Evolutionary conservation across 2,888 invertebrate species (phyloP).

Genomic region (Melinaea marsaeus): DNA sequence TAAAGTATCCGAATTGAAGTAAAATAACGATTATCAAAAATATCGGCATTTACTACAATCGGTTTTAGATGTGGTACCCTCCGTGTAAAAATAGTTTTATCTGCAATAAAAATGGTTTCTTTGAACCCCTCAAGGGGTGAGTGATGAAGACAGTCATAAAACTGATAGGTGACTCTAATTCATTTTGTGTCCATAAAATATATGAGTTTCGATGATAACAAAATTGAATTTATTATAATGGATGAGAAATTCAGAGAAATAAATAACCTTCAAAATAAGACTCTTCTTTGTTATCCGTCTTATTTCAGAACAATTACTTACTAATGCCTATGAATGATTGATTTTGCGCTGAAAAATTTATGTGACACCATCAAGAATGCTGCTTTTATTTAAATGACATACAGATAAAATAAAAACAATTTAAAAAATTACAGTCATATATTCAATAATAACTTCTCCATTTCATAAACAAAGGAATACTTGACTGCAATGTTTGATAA

Average conservation of each 20-base stretch:
- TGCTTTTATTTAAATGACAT: background rate
- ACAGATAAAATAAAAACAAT: background rate
- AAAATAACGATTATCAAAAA: background rate
- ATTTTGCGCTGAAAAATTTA: too few species aligned
- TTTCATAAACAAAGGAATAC: conserved; percentile 1
- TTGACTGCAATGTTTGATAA: conserved; percentile 4
- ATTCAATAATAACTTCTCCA: background rate
- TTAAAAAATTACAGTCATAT: background rate
- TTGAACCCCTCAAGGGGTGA: conserved; percentile 13
- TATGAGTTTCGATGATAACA: conserved; percentile 41
- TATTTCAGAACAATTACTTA: background rate
- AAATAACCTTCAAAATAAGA: background rate
- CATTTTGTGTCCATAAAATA: conserved; percentile 56
- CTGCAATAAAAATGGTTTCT: conserved; percentile 10
- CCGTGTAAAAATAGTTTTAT: background rate
- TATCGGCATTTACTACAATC: background rate
- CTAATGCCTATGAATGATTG: too few species aligned
- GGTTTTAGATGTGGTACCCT: conserved; percentile 10
- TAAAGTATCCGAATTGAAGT: background rate
- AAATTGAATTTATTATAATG: conserved; percentile 24
- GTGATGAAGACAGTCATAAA: conserved; percentile 42
- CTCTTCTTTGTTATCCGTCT: too few species aligned
- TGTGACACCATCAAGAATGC: too few species aligned
- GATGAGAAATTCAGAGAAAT: background rate
- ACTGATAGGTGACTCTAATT: conserved; percentile 45